These are phyloP conservation scores for Thripadectes ignobilis DNA, from an alignment of 2,797 vertebrate genomes.

Conservation along the genomic window DNA sequence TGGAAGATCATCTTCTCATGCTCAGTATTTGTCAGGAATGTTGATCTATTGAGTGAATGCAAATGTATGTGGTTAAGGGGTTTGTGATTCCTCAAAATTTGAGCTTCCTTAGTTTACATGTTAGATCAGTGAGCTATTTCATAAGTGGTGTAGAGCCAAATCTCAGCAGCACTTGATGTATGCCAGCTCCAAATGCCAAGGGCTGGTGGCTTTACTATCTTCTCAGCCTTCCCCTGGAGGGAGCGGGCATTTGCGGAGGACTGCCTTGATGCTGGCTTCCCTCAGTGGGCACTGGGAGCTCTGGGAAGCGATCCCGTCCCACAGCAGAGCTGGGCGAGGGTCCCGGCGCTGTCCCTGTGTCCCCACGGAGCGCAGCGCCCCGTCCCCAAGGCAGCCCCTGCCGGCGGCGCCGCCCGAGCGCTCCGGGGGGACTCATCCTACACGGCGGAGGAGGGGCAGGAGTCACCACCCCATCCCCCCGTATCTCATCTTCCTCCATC, in stretches of 20 bases:
- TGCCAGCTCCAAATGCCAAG: not conserved
- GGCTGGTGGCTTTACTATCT: not conserved
- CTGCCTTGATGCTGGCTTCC: not conserved
- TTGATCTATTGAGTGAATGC: not conserved
- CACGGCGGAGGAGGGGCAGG: not conserved
- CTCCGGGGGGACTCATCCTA: not conserved
- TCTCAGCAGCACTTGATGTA: not conserved
- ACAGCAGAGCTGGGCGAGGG: not conserved
- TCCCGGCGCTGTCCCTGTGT: not conserved
- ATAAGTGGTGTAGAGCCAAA: not conserved
- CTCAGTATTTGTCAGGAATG: not conserved
- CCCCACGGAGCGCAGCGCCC: not conserved
- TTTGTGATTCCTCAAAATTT: not conserved
- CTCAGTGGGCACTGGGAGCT: not conserved
- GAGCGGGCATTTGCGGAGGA: not conserved
- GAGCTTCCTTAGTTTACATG: not conserved
- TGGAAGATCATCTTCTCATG: not conserved
- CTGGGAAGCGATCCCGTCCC: no score
- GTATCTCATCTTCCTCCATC: not conserved
- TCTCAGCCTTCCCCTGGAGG: not conserved
- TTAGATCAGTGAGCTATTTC: not conserved
- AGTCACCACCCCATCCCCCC: not conserved
- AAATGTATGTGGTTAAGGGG: not conserved
- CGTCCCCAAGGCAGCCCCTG: not conserved
- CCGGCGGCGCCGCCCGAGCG: not conserved